Evolutionary conservation across 1,140 invertebrate genomes (phyloP).

Genomic region (Penaeus vannamei): DNA sequence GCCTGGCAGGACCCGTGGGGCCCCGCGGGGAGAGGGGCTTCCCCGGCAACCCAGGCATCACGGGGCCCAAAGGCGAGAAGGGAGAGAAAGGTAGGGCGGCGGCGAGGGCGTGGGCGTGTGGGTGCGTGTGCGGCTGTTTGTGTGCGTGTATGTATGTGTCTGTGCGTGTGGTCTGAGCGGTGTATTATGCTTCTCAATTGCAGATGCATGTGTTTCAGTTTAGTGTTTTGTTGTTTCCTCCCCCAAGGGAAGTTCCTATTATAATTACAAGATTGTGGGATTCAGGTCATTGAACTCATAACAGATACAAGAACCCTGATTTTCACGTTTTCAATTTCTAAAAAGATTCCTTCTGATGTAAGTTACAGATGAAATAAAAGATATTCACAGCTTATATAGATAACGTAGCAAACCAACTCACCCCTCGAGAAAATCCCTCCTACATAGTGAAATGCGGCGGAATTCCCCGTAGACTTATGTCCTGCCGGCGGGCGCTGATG

Average conservation of each 20-base stretch:
- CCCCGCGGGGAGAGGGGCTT: conserved; percentile 75
- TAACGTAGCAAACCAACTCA: too few relatives aligned
- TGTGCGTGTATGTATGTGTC: conserved; percentile 32
- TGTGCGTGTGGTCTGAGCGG: neutral
- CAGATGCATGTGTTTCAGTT: neutral
- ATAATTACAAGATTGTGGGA: neutral
- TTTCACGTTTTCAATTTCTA: too few relatives aligned
- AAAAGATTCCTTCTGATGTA: too few relatives aligned
- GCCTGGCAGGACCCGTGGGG: conserved; percentile 75
- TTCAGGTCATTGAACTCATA: neutral
- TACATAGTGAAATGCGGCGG: too few relatives aligned
- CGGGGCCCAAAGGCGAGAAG: conserved; percentile 74
- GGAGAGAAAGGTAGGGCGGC: conserved; percentile 66
- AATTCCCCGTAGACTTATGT: too few relatives aligned
- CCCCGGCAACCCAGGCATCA: conserved; percentile 78
- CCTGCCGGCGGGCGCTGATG: too few relatives aligned
- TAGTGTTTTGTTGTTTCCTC: neutral
- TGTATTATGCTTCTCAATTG: neutral
- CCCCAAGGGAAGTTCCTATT: neutral
- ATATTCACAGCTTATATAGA: too few relatives aligned
- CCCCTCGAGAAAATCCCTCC: too few relatives aligned
- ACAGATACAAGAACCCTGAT: too few relatives aligned
- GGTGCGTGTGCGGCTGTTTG: neutral
- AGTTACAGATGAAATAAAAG: too few relatives aligned
- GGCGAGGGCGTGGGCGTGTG: neutral